These are phyloP conservation scores for Echeneis naucrates DNA, from an alignment of 2,797 vertebrate genomes.

Conservation along the genomic window DNA sequence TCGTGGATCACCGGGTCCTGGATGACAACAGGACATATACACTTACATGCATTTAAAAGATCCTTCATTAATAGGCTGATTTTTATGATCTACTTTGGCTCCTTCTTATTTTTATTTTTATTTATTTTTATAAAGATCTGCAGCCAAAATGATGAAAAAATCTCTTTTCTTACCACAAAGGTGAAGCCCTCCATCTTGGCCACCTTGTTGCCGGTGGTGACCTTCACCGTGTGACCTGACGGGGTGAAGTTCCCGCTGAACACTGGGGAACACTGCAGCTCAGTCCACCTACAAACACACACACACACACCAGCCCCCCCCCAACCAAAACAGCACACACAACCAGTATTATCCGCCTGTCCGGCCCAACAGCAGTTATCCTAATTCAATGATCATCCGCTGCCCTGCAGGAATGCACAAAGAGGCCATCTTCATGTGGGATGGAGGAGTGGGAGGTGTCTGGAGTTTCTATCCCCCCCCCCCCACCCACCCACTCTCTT, in stretches of 20 bases:
- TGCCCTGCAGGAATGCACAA: conserved; percentile 69
- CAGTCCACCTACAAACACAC: conserved; percentile 80
- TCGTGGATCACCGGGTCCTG: conserved; percentile 91
- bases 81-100: no score
- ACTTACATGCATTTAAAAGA: no score
- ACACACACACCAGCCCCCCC: conserved; percentile 58
- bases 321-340: conserved; percentile 63
- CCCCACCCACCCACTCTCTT: no score
- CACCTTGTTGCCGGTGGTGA: conserved; percentile 87
- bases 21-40: no score
- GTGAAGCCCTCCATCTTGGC: conserved; percentile 87
- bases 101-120: no score
- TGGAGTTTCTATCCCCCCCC: conserved; percentile 19
- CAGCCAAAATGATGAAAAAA: not conserved
- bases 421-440: conserved; percentile 60
- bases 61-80: no score
- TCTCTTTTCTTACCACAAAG: conserved; percentile 89
- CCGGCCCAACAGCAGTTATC: conserved; percentile 64
- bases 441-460: conserved; percentile 38
- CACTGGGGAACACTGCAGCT: conserved; percentile 76
- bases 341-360: conserved; percentile 63
- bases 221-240: conserved; percentile 86
- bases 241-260: conserved; percentile 79
- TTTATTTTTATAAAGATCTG: no score
- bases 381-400: conserved; percentile 79